Evolutionary conservation across 2,888 invertebrate species (phyloP).

Genomic region (Metacarcinus magister): DNA sequence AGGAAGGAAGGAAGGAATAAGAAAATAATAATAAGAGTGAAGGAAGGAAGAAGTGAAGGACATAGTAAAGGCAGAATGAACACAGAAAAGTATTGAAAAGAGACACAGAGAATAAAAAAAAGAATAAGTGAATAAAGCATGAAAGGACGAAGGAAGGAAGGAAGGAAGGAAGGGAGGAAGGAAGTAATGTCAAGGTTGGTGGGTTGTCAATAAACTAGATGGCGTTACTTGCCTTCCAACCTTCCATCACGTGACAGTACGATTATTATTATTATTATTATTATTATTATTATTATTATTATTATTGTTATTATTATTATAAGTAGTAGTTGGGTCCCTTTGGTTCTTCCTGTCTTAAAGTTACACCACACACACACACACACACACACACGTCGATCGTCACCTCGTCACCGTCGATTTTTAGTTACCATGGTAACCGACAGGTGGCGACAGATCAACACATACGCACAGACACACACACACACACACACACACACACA

Average conservation of each 20-base stretch:
- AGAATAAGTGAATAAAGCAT: neutral
- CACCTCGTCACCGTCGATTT: conserved; percentile 37
- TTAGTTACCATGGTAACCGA: conserved; percentile 30
- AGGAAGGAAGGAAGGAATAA: neutral
- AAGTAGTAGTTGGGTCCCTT: neutral
- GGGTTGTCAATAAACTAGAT: neutral
- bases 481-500: conserved; percentile 32
- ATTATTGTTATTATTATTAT: no score
- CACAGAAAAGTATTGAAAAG: neutral
- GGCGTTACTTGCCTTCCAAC: neutral
- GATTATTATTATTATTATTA: no score
- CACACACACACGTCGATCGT: neutral
- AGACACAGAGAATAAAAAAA: neutral
- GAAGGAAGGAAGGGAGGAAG: conserved; percentile 16
- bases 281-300: no score
- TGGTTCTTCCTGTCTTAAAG: neutral
- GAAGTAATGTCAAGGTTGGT: conserved; percentile 35
- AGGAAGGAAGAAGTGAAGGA: neutral
- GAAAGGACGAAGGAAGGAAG: neutral
- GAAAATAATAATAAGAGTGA: neutral
- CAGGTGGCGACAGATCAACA: neutral
- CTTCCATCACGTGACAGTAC: neutral
- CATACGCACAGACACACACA: conserved; percentile 58
- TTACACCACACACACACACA: conserved; percentile 60
- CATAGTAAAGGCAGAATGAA: neutral